Conservation (phyloP, 2,888 invertebrate genomes). For the Julus scandinavius region DNA sequence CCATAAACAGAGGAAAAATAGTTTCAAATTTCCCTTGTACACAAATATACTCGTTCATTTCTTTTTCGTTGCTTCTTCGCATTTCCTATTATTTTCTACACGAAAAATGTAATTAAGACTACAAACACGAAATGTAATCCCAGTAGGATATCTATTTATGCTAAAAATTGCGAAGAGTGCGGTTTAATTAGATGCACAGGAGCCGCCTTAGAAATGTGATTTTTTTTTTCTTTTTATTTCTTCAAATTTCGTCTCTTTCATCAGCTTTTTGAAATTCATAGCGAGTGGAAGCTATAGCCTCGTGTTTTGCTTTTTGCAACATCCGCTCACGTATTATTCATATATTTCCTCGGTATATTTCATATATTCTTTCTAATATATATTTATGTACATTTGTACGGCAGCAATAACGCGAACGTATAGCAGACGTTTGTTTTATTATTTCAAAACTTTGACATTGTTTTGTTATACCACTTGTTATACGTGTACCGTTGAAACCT, state of each 20-base stretch:
- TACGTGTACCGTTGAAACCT: neutral
- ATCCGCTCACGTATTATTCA: constrained; percentile 9
- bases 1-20: neutral
- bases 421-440: neutral
- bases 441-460: neutral
- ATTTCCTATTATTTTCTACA: neutral
- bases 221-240: neutral
- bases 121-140: constrained; percentile 28
- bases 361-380: constrained; percentile 30
- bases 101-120: constrained; percentile 30
- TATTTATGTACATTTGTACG: constrained; percentile 18
- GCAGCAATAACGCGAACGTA: neutral
- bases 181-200: constrained; percentile 15
- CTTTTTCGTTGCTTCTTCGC: neutral
- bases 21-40: constrained; percentile 18
- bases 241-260: constrained; percentile 21
- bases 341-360: neutral
- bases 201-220: neutral
- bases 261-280: constrained; percentile 30
- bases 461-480: neutral
- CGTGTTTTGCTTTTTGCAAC: neutral
- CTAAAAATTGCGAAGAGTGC: constrained; percentile 13
- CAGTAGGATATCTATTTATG: constrained; percentile 22
- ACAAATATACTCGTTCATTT: neutral
- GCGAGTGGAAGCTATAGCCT: neutral